phyloP scores from a whole-genome alignment of 2,797 vertebrate genomes.

The Rhinoraja longicauda region DNA sequence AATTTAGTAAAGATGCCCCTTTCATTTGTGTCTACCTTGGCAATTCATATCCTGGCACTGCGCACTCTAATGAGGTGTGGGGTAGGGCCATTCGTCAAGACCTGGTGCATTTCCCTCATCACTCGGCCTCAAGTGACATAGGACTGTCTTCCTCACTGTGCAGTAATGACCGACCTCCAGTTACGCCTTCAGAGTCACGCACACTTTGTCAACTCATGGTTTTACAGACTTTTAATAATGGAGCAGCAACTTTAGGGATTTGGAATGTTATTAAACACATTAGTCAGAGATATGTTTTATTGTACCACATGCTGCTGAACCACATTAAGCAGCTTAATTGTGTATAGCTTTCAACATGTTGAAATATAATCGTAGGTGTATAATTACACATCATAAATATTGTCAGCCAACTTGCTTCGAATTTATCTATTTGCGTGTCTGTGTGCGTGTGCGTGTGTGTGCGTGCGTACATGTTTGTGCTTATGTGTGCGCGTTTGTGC shows the following conservation, averaged over 20 bases:
- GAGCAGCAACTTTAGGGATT: constrained; percentile 12
- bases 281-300: constrained; percentile 8
- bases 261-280: constrained; percentile 24
- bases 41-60: not conserved
- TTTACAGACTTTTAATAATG: not conserved
- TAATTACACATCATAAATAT: constrained; percentile 24
- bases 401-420: not conserved
- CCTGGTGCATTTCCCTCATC: not conserved
- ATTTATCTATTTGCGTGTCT: not conserved
- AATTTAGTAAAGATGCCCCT: not conserved
- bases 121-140: not conserved
- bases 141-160: not conserved
- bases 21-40: no score
- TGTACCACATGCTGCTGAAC: not conserved
- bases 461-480: no score
- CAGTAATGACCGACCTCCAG: not conserved
- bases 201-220: not conserved
- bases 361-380: not conserved
- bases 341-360: not conserved
- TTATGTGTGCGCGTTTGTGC: no score
- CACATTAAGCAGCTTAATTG: not conserved
- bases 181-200: not conserved
- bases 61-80: not conserved
- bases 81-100: not conserved
- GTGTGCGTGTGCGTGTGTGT: no score